Evolutionary conservation across 1,140 invertebrate genomes (phyloP).

Genomic region (Epicauta chinensis): DNA sequence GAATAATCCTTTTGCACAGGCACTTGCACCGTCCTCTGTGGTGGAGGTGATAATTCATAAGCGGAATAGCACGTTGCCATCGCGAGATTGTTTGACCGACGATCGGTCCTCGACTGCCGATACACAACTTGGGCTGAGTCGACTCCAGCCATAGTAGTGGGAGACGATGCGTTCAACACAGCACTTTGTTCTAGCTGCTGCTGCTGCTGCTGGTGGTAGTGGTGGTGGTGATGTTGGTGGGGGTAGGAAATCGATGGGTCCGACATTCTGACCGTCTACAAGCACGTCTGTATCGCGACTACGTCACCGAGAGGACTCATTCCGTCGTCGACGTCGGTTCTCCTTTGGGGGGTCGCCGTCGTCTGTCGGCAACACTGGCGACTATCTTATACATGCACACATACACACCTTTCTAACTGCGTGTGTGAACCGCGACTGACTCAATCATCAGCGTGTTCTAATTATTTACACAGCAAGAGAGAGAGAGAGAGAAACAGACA

Average conservation of each 20-base stretch:
- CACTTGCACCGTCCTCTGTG: constrained; percentile 32
- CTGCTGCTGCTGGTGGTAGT: background rate
- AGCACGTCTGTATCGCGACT: constrained; percentile 36
- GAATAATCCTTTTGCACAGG: constrained; percentile 63
- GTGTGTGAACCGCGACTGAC: constrained; percentile 16
- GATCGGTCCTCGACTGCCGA: constrained; percentile 37
- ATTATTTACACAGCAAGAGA: constrained; percentile 29
- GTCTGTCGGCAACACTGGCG: background rate
- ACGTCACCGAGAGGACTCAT: constrained; percentile 22
- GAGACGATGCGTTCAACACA: no score
- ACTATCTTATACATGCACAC: no score
- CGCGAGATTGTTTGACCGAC: constrained; percentile 22
- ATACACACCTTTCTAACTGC: background rate
- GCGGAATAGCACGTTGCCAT: constrained; percentile 41
- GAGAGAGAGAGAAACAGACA: no score
- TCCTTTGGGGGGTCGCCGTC: constrained; percentile 14
- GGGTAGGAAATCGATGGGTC: constrained; percentile 42
- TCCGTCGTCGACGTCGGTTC: constrained; percentile 10
- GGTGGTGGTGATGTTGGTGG: constrained; percentile 25
- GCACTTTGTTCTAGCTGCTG: no score
- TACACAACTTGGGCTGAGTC: constrained; percentile 11
- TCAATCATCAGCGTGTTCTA: constrained; percentile 30
- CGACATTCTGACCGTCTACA: constrained; percentile 36
- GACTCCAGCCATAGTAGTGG: constrained; percentile 4
- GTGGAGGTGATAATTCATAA: constrained; percentile 35